Evolutionary conservation across 2,888 invertebrate genomes (phyloP).

Genomic region (Mesorhabditis spiculigera): DNA sequence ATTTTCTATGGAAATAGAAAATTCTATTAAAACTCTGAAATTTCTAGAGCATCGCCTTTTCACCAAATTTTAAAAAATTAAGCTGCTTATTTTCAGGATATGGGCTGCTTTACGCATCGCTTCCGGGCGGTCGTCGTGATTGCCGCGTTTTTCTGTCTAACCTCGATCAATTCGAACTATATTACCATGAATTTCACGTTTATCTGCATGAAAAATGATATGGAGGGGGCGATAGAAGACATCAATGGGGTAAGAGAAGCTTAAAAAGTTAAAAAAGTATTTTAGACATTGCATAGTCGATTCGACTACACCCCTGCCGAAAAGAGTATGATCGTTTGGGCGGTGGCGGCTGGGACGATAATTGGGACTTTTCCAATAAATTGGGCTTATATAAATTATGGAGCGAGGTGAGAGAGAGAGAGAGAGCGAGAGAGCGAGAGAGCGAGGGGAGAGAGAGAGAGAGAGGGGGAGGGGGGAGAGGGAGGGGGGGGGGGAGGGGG

Average conservation of each 20-base stretch:
- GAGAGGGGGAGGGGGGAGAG: too few relatives aligned
- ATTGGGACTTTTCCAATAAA: conserved; percentile 47
- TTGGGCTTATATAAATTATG: conserved; percentile 35
- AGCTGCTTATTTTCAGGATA: background rate
- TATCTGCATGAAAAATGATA: conserved; percentile 43
- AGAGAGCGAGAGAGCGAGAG: too few relatives aligned
- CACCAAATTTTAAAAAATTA: too few relatives aligned
- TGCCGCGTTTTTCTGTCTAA: conserved; percentile 31
- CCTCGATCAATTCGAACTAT: conserved; percentile 36
- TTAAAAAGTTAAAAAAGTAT: too few relatives aligned
- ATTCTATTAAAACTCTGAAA: too few relatives aligned
- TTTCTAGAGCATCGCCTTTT: too few relatives aligned
- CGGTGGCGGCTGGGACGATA: conserved; percentile 44
- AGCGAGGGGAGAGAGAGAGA: too few relatives aligned
- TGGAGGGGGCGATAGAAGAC: conserved; percentile 20
- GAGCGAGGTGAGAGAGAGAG: conserved; percentile 28
- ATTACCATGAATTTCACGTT: conserved; percentile 45
- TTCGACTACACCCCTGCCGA: conserved; percentile 38
- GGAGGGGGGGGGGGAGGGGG: too few relatives aligned
- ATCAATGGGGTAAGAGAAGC: conserved; percentile 31
- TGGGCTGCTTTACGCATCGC: background rate
- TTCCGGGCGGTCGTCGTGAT: conserved; percentile 32
- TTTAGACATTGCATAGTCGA: too few relatives aligned
- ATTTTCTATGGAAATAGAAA: too few relatives aligned
- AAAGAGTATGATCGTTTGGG: conserved; percentile 42